Evolutionary conservation across 2,113 vertebrate species (phyloP).

Genomic region (Malurus cyaneus): DNA sequence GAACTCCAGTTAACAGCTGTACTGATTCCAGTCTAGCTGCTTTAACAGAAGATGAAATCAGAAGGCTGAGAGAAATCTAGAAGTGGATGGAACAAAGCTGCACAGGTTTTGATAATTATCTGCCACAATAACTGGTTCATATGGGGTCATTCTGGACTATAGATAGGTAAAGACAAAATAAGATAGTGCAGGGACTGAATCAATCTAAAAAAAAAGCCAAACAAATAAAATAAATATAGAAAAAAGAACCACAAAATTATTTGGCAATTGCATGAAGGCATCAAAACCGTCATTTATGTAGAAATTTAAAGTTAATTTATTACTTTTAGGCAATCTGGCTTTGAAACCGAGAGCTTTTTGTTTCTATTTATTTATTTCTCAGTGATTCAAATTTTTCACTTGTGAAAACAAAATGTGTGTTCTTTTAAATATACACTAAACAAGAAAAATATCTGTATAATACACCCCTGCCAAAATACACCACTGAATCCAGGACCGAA

Average conservation of each 20-base stretch:
- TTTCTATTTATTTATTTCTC: background rate
- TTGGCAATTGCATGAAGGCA: background rate
- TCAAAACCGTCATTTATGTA: background rate
- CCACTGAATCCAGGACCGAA: background rate
- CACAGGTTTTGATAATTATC: too few species aligned
- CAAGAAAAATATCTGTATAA: background rate
- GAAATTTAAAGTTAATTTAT: background rate
- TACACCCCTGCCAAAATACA: background rate
- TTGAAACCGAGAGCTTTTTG: background rate
- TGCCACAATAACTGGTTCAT: background rate
- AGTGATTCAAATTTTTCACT: background rate
- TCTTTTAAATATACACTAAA: background rate
- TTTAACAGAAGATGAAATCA: too few species aligned
- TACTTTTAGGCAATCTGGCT: background rate
- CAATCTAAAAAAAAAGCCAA: background rate
- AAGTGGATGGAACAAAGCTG: too few species aligned
- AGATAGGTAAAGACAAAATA: background rate
- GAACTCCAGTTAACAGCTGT: too few species aligned
- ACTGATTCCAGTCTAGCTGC: too few species aligned
- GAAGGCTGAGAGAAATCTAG: too few species aligned
- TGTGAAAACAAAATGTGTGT: background rate
- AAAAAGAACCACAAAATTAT: fast-evolving
- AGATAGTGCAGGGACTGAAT: background rate
- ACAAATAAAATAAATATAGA: background rate
- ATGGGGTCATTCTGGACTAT: background rate